Evolutionary conservation across 1,140 invertebrate species (phyloP).

Genomic region (Drosophila kikkawai): DNA sequence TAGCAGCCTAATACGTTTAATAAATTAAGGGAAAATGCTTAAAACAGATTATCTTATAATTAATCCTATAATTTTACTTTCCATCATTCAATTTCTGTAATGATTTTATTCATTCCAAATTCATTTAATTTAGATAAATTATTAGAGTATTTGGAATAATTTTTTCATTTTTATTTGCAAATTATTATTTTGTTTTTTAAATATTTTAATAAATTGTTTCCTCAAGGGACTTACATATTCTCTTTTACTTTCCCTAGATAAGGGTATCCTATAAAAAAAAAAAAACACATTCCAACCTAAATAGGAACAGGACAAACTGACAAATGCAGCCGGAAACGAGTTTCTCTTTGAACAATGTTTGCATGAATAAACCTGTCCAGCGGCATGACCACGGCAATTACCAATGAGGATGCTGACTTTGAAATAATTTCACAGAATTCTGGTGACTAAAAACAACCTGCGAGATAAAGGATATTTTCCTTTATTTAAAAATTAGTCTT

Average conservation of each 20-base stretch:
- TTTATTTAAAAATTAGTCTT: background rate
- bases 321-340: constrained; percentile 66
- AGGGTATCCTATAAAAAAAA: constrained; percentile 5
- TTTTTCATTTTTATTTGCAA: background rate
- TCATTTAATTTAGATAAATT: too few species aligned
- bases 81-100: background rate
- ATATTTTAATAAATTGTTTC: background rate
- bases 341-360: constrained; percentile 78
- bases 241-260: background rate
- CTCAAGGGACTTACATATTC: background rate
- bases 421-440: constrained; percentile 5
- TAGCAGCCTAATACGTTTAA: too few species aligned
- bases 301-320: constrained; percentile 60
- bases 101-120: too few species aligned
- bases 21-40: background rate
- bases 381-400: constrained; percentile 33
- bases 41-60: background rate
- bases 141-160: too few species aligned
- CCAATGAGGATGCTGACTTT: constrained; percentile 14
- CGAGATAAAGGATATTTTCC: background rate
- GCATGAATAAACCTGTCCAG: constrained; percentile 71
- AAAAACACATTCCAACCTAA: constrained; percentile 6
- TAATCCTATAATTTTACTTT: background rate
- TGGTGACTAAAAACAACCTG: background rate
- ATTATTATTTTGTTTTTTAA: background rate